Evolutionary conservation across 2,797 vertebrate species (phyloP), one percentile per base, ranked within the genome.

Genomic region (Aplochiton taeniatus): DNA sequence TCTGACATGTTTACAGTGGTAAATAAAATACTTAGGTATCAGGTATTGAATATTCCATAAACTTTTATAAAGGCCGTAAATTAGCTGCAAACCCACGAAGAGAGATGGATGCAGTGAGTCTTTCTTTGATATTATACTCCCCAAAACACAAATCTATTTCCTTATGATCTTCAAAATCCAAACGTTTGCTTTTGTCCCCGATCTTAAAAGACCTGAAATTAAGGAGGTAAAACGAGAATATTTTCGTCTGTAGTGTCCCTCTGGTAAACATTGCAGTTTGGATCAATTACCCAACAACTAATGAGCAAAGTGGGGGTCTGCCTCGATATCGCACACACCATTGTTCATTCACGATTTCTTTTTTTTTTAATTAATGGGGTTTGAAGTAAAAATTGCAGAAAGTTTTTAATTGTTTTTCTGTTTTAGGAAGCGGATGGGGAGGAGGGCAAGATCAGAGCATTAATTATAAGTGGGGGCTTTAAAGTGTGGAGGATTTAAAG

Each of bases 381-480:
- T 90, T 90, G 80, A 91, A 90, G 85, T 89, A 50, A 85, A 92
- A 92, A 89, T 88, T 51, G 72, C 81, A 82, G 6, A 31, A 84
- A 90, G 83, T 90, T 91, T 92, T 89, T 89, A 90, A 91, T 89
- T 88, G 85, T 91, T 91, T 89, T 89, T 85, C 68, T 80, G 10
- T 83, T 58, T 68, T 75, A 12, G 63, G 65, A 7, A 11, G 58
- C 42, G 14, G 18, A 11, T 10, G 18, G 8, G 50, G n/a, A 44
- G 63, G 14, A 67, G 61, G 71, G 14, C 5, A 48, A 79, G 89
- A 90, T 90, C 88, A 90, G 79, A 89, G 84, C 85, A 83, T 90
- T 93, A 91, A 93, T 92, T 93, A 92, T 90, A 87, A 90, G 86
- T 76, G 75, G 64, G 59, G 87, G 65, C 80, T 90, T 92, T 90